Conservation (phyloP, 2,797 vertebrate species). For the Botia almorhae region DNA sequence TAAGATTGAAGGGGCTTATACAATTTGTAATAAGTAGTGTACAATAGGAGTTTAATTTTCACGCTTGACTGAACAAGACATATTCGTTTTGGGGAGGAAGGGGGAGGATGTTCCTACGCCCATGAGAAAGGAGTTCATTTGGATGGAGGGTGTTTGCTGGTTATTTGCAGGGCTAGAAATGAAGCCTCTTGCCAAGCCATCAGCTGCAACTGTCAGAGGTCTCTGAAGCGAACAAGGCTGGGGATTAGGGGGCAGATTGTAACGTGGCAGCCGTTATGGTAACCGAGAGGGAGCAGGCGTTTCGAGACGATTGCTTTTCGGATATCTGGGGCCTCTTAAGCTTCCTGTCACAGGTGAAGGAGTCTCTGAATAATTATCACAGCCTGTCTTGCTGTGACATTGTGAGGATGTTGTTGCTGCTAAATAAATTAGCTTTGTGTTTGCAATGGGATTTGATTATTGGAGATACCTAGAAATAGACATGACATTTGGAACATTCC, state of each 20-base stretch:
- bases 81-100: slow-evolving; percentile 47
- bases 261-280: slow-evolving; percentile 33
- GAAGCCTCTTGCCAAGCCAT: slow-evolving; percentile 45
- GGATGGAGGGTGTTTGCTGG: slow-evolving; percentile 50
- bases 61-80: slow-evolving; percentile 59
- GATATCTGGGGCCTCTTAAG: slow-evolving; percentile 63
- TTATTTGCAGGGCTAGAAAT: slow-evolving; percentile 59
- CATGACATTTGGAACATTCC: slow-evolving; percentile 4
- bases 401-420: slow-evolving; percentile 32
- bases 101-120: slow-evolving; percentile 27
- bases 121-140: slow-evolving; percentile 56
- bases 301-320: slow-evolving; percentile 69
- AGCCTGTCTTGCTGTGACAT: slow-evolving; percentile 51
- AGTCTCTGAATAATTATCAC: slow-evolving; percentile 77
- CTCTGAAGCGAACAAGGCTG: slow-evolving; percentile 43
- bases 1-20: slow-evolving; percentile 61
- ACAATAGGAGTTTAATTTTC: slow-evolving; percentile 68
- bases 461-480: slow-evolving; percentile 40
- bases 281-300: slow-evolving; percentile 60
- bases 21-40: slow-evolving; percentile 61
- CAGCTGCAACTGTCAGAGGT: slow-evolving; percentile 45
- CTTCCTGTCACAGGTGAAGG: slow-evolving; percentile 79
- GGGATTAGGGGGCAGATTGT: slow-evolving; percentile 46
- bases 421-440: slow-evolving; percentile 37
- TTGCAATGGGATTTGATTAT: slow-evolving; percentile 56